Percentiles rank a stretch among this genome's conserved stretches.
These are phyloP conservation scores for Sander vitreus DNA, from an alignment of 2,113 vertebrate genomes.

Conservation along the genomic window DNA sequence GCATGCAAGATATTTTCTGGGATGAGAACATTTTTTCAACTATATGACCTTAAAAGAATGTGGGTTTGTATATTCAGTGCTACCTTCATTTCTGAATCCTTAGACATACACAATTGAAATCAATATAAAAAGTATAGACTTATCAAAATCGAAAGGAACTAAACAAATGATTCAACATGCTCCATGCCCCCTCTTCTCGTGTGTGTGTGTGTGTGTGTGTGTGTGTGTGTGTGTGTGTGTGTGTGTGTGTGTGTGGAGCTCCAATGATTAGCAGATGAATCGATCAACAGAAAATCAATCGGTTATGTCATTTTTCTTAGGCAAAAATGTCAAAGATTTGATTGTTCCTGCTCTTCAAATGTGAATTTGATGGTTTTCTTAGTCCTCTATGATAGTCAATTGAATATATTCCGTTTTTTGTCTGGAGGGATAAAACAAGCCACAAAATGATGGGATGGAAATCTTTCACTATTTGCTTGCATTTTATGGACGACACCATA, in stretches of 20 bases:
- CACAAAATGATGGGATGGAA: background rate
- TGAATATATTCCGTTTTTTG: background rate
- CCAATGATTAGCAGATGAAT: background rate
- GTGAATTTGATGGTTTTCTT: background rate
- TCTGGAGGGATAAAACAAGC: background rate
- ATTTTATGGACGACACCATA: background rate
- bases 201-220: background rate
- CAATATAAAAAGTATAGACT: background rate
- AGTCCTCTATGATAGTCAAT: background rate
- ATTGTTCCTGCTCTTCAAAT: background rate
- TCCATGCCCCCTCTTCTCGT: background rate
- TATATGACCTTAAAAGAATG: slow-evolving; percentile 29
- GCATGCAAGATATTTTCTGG: slow-evolving; percentile 36
- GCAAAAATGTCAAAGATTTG: background rate
- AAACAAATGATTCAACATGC: background rate
- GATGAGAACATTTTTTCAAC: slow-evolving; percentile 9
- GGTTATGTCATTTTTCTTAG: background rate
- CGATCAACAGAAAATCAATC: background rate
- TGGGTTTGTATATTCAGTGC: background rate
- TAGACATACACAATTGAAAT: background rate
- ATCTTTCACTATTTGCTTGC: background rate
- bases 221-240: background rate
- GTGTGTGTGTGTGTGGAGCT: background rate
- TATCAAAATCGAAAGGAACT: background rate
- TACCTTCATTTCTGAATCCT: background rate